Evolutionary conservation across 2,888 invertebrate species (phyloP), one percentile per base, ranked within the genome.

Genomic region (Myopa testacea): DNA sequence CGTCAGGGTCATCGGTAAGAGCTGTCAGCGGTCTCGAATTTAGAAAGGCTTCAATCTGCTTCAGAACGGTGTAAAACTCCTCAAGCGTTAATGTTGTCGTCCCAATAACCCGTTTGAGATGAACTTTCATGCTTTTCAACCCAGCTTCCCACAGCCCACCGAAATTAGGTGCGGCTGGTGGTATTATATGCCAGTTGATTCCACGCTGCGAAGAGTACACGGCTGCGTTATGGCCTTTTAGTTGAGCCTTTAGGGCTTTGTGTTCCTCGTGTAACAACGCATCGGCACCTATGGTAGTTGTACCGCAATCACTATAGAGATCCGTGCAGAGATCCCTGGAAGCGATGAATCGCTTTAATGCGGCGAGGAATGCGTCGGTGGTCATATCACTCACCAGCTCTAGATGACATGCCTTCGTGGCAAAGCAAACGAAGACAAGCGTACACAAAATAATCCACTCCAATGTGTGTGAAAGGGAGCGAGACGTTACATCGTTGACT

Each of bases 331-430:
- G 52, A 10, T 14, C 52, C 14, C 52, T 7, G 6, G 60, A 10
- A 60, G 60, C 60, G 16, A 19, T 19, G 19, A 60, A 60, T 60
- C 60, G 60, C 10, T 60, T 60, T 60, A 60, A n/a, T n/a, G n/a
- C n/a, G n/a, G n/a, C n/a, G n/a, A n/a, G n/a, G n/a, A n/a, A n/a
- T n/a, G n/a, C n/a, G n/a, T n/a, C n/a, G n/a, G n/a, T n/a, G n/a
- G n/a, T n/a, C n/a, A n/a, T n/a, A n/a, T n/a, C n/a, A n/a, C n/a
- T 78, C 26, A 78, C 79, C 0, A 79, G 75, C 62, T 81, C 79
- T 16, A 81, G 38, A 69, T 80, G 78, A 38, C 79, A 75, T 4
- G 79, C 78, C 34, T 74, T 68, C 2, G 77, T 77, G n/a, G 70
- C 69, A 50, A 77, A 52, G 52, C 78, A 81, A 10, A 80, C 75